Conservation (phyloP, 2,113 vertebrate genomes). For the Stercorarius parasiticus region DNA sequence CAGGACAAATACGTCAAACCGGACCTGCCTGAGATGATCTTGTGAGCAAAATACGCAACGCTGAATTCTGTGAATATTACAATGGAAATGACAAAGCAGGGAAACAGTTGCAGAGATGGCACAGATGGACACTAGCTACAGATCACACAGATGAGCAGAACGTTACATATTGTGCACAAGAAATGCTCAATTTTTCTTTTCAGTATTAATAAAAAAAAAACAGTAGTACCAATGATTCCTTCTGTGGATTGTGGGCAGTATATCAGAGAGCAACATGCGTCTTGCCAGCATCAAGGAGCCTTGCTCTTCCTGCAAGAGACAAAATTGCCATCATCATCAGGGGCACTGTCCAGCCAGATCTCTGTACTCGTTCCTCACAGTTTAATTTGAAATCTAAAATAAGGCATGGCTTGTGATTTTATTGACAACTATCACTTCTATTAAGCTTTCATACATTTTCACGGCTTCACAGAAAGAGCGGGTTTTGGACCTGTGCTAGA, state of each 20-base stretch:
- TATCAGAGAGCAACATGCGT: not conserved
- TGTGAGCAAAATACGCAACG: not conserved
- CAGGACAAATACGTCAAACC: conserved; percentile 36
- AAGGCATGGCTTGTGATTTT: not conserved
- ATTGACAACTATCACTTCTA: not conserved
- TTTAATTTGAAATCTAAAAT: not conserved
- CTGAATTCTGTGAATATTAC: not conserved
- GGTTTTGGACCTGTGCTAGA: not conserved
- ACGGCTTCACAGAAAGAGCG: not conserved
- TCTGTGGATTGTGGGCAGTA: not conserved
- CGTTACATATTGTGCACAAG: not conserved
- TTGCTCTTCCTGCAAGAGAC: not conserved
- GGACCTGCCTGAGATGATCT: conserved; percentile 11
- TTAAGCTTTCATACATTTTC: not conserved
- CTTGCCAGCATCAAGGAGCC: not conserved
- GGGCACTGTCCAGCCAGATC: not conserved
- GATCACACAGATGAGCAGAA: not conserved
- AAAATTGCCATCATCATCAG: not conserved
- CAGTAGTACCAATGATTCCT: not conserved
- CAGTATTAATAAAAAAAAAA: not conserved
- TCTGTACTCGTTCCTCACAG: not conserved
- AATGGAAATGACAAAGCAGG: not conserved
- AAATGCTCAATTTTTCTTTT: not conserved
- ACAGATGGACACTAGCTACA: not conserved
- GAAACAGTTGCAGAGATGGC: not conserved